phyloP scores from a whole-genome alignment of 2,888 invertebrate genomes.

The Copidosoma aretas region DNA sequence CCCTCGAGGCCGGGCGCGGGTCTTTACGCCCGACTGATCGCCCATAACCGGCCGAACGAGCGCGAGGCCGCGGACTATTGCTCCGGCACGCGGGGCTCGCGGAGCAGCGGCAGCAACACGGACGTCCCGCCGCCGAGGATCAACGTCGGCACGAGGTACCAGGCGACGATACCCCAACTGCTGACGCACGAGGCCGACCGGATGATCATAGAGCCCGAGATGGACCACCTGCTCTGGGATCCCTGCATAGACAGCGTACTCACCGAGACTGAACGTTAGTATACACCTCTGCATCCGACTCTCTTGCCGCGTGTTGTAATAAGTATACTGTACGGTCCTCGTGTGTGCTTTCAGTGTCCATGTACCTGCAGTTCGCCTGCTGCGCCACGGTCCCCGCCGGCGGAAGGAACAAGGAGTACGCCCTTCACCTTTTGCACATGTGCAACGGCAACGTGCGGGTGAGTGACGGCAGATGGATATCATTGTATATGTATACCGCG shows the following conservation, averaged over 20 bases:
- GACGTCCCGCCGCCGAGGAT: constrained; percentile 74
- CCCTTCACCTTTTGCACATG: constrained; percentile 86
- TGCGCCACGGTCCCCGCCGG: constrained; percentile 94
- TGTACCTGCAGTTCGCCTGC: constrained; percentile 94
- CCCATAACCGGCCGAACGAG: too few relatives aligned
- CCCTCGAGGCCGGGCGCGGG: constrained; percentile 90
- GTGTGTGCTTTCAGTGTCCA: constrained; percentile 72
- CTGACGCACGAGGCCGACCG: constrained; percentile 61
- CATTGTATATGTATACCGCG: too few relatives aligned
- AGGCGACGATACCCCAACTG: constrained; percentile 77
- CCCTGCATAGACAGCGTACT: constrained; percentile 77
- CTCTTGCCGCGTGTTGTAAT: too few relatives aligned
- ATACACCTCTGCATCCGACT: not conserved
- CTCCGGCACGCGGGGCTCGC: constrained; percentile 59
- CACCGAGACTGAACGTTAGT: constrained; percentile 77
- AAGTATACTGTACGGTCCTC: not conserved
- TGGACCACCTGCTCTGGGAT: constrained; percentile 84
- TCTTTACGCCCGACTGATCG: constrained; percentile 68
- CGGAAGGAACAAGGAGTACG: constrained; percentile 92
- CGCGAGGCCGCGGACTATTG: constrained; percentile 55
- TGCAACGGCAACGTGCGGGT: constrained; percentile 88
- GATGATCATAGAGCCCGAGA: constrained; percentile 63
- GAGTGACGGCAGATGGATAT: too few relatives aligned
- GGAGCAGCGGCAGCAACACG: constrained; percentile 48
- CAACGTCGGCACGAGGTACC: constrained; percentile 86